Conservation (phyloP, 2,113 vertebrate genomes). For the Microcebus murinus region DNA sequence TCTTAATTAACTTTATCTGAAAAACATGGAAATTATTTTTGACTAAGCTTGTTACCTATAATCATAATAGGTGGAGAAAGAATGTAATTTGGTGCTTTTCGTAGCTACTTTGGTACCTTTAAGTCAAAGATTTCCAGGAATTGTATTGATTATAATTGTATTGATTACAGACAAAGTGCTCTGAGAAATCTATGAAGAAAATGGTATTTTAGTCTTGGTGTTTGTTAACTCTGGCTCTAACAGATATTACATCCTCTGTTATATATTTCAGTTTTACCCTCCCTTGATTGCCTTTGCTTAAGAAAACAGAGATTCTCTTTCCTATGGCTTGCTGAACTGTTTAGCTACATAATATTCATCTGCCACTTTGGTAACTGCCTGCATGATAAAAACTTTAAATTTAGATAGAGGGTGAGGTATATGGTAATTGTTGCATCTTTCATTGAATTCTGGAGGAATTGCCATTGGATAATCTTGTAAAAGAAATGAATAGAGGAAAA, state of each 20-base stretch:
- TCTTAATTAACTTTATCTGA: not conserved
- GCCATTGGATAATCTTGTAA: not conserved
- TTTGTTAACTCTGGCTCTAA: not conserved
- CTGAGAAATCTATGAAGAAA: not conserved
- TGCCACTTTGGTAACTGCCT: not conserved
- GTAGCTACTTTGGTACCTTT: not conserved
- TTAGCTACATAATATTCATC: not conserved
- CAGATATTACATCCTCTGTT: rapidly evolving
- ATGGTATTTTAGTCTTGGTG: not conserved
- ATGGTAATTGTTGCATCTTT: not conserved
- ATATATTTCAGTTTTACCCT: not conserved
- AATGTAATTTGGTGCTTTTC: not conserved
- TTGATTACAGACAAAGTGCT: not conserved
- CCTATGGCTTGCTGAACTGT: not conserved
- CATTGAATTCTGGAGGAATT: conserved; percentile 1
- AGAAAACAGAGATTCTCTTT: not conserved
- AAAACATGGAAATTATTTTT: not conserved
- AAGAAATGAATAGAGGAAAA: conserved; percentile 6
- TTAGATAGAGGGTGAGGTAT: not conserved
- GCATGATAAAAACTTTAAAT: not conserved
- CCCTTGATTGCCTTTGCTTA: not conserved
- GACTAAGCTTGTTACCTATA: not conserved
- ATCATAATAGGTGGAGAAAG: not conserved
- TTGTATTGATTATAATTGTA: not conserved
- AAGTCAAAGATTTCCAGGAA: not conserved